Conservation (phyloP, 2,888 invertebrate species). For the Schizaphis graminum region DNA sequence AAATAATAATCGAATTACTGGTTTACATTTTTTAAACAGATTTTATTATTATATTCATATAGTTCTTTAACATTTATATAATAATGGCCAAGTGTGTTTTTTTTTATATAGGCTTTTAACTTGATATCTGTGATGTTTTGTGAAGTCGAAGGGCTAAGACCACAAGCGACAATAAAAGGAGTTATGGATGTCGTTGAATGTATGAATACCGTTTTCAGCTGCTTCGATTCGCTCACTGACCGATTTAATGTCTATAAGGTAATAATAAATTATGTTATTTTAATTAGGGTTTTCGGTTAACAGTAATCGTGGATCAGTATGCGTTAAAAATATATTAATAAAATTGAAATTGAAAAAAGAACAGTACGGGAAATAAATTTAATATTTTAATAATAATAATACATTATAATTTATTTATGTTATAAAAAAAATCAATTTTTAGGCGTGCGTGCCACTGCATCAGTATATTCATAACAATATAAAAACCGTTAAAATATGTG, state of each 20-base stretch:
- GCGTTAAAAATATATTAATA: neutral
- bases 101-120: slow-evolving; percentile 79
- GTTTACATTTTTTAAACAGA: neutral
- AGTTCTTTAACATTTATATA: neutral
- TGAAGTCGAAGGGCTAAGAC: slow-evolving; percentile 76
- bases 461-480: neutral
- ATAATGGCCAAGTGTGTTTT: neutral
- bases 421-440: neutral
- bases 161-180: slow-evolving; percentile 74
- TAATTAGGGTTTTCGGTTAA: neutral
- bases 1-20: neutral
- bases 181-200: slow-evolving; percentile 86
- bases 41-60: neutral
- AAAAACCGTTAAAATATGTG: neutral
- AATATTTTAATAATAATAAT: neutral
- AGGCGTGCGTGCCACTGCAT: neutral
- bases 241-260: slow-evolving; percentile 89
- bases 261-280: neutral
- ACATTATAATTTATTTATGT: neutral
- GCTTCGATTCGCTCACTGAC: slow-evolving; percentile 87
- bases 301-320: neutral
- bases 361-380: neutral
- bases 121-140: slow-evolving; percentile 85
- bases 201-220: slow-evolving; percentile 88
- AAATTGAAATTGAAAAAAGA: neutral